Evolutionary conservation across 1,140 invertebrate genomes (phyloP).

Genomic region (Neodiprion fabricii): DNA sequence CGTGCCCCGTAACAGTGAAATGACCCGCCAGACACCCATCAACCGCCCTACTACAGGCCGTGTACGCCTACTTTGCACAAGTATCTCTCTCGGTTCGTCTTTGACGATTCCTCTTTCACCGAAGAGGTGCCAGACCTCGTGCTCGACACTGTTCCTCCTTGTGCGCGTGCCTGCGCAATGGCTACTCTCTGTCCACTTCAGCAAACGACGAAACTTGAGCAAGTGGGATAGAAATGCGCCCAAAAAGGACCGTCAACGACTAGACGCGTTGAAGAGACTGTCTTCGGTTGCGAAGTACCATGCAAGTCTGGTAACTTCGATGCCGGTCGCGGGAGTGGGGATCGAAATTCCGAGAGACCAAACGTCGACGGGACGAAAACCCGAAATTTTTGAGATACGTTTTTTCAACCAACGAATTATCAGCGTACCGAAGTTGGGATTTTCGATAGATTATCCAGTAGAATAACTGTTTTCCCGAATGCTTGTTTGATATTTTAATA

Average conservation of each 20-base stretch:
- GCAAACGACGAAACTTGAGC: neutral
- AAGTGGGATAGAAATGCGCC: too few relatives aligned
- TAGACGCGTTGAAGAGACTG: too few relatives aligned
- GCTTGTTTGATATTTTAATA: too few relatives aligned
- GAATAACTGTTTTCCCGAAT: too few relatives aligned
- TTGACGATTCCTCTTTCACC: slow-evolving; percentile 15
- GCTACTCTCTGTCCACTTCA: neutral
- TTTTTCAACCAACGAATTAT: too few relatives aligned
- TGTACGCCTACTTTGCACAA: slow-evolving; percentile 18
- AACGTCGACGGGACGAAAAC: too few relatives aligned
- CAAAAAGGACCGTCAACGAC: too few relatives aligned
- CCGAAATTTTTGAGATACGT: too few relatives aligned
- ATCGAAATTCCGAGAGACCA: too few relatives aligned
- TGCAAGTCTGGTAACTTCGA: neutral
- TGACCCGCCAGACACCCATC: slow-evolving; percentile 55
- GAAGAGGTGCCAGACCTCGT: neutral
- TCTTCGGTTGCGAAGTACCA: too few relatives aligned
- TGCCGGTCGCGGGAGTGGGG: neutral
- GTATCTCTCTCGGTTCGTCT: slow-evolving; percentile 10
- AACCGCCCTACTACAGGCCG: slow-evolving; percentile 38
- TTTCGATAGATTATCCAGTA: too few relatives aligned
- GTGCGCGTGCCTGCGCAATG: slow-evolving; percentile 17
- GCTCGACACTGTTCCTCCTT: slow-evolving; percentile 11
- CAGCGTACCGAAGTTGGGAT: too few relatives aligned
- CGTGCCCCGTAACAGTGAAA: slow-evolving; percentile 48